Conservation (phyloP, 92 coral and sea anemone species). For the Epizoanthus fatuus region DNA sequence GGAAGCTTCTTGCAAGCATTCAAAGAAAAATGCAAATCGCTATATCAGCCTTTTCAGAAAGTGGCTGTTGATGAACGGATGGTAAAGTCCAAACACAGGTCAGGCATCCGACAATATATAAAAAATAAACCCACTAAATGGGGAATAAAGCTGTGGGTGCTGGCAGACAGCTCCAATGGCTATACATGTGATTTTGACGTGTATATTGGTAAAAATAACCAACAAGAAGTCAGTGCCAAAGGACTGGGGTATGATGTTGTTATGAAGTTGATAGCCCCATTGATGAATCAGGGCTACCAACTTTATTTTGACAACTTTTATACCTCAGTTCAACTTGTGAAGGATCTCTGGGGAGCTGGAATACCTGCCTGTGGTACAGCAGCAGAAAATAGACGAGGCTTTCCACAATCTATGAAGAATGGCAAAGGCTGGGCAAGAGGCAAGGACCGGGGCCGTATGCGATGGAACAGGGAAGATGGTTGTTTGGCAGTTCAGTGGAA, state of each 20-base stretch:
- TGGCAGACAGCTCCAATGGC: slow-evolving; percentile 51
- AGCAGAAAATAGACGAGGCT: too few relatives aligned
- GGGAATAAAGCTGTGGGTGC: slow-evolving; percentile 51
- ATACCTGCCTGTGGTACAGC: too few relatives aligned
- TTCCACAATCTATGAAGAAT: too few relatives aligned
- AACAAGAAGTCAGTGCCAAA: slow-evolving; percentile 10
- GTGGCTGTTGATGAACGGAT: slow-evolving; percentile 50
- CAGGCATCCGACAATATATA: too few relatives aligned
- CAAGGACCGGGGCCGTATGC: too few relatives aligned
- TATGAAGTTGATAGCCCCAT: slow-evolving; percentile 26
- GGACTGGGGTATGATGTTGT: slow-evolving; percentile 56
- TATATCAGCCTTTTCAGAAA: slow-evolving; percentile 44
- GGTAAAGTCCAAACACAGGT: slow-evolving; percentile 48
- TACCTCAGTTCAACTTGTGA: slow-evolving; percentile 5
- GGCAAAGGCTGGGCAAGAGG: too few relatives aligned
- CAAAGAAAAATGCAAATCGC: too few relatives aligned
- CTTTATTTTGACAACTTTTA: slow-evolving; percentile 32
- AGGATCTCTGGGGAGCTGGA: too few relatives aligned
- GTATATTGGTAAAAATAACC: slow-evolving; percentile 35
- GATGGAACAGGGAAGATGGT: too few relatives aligned
- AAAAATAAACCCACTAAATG: too few relatives aligned
- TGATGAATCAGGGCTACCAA: slow-evolving; percentile 43
- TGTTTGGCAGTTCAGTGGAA: too few relatives aligned
- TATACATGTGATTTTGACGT: slow-evolving; percentile 43
- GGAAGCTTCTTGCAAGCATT: too few relatives aligned